phyloP scores from a whole-genome alignment of 2,113 vertebrate species.

The Psilopogon haemacephalus region DNA sequence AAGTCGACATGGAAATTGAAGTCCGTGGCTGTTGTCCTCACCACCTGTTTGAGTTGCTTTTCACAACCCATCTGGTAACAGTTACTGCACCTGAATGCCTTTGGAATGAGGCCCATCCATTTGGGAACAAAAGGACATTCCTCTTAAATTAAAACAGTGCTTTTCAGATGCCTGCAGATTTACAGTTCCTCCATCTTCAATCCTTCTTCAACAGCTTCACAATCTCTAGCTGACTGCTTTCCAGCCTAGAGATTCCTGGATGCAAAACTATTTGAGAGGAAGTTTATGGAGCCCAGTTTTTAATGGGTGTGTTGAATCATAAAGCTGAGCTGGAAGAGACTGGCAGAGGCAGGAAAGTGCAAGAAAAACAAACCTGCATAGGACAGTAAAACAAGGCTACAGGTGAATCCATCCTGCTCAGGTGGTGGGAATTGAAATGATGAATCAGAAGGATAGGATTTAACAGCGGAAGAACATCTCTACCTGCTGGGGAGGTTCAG shows the following conservation, averaged over 20 bases:
- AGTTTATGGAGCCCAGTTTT: background rate
- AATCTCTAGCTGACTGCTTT: background rate
- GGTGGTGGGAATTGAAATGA: background rate
- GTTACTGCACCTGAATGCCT: slow-evolving; percentile 32
- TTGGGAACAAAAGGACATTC: slow-evolving; percentile 55
- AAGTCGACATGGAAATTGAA: slow-evolving; percentile 17
- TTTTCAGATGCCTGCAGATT: slow-evolving; percentile 36
- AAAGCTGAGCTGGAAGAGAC: background rate
- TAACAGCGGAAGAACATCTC: accelerated
- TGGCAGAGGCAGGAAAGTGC: background rate
- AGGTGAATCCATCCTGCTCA: background rate
- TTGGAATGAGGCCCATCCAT: slow-evolving; percentile 1
- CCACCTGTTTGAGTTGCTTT: slow-evolving; percentile 30
- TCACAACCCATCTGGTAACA: slow-evolving; percentile 40
- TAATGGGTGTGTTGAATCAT: accelerated
- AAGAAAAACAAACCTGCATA: accelerated
- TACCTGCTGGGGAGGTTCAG: background rate
- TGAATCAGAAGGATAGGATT: background rate
- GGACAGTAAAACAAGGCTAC: background rate
- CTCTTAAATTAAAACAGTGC: slow-evolving; percentile 31
- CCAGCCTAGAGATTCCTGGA: background rate
- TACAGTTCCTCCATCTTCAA: background rate
- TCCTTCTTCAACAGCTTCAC: background rate
- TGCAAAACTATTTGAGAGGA: background rate
- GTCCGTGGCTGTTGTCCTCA: background rate